A percentile compares a stretch with the other conserved stretches of the same genome.
phyloP scores from a whole-genome alignment of 2,797 vertebrate genomes.

The Sebastes reedi region DNA sequence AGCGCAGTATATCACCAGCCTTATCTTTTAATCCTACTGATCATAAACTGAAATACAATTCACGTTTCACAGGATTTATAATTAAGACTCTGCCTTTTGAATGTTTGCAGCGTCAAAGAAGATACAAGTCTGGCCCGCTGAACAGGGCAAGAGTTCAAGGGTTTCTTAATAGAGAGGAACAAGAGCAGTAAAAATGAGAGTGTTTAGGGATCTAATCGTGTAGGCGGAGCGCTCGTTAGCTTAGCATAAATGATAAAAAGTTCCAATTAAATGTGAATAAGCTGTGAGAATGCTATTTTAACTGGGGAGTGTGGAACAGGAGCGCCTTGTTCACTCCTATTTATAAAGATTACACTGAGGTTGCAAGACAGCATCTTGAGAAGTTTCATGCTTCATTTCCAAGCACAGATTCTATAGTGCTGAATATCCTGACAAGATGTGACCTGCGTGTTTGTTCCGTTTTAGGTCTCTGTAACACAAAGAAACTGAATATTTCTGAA shows the following conservation, averaged over 20 bases:
- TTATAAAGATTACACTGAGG: conserved; percentile 26
- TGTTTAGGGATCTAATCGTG: conserved; percentile 53
- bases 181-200: conserved; percentile 18
- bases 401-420: background rate
- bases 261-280: conserved; percentile 51
- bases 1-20: background rate
- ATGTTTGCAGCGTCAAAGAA: background rate
- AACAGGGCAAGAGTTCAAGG: background rate
- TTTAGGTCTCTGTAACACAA: background rate
- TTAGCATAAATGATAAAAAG: conserved; percentile 42
- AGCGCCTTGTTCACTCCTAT: conserved; percentile 19
- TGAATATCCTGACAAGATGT: background rate
- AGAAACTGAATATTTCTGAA: conserved; percentile 2
- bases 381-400: background rate
- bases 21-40: conserved; percentile 7
- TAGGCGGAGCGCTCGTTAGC: conserved; percentile 36
- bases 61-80: background rate
- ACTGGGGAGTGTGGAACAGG: conserved; percentile 4
- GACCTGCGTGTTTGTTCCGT: background rate
- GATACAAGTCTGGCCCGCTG: background rate
- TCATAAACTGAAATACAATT: background rate
- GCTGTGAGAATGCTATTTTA: conserved; percentile 38
- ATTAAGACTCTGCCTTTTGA: background rate
- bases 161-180: background rate
- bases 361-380: background rate